Conservation (phyloP, 2,888 invertebrate species). For the Sisyra terminalis region DNA sequence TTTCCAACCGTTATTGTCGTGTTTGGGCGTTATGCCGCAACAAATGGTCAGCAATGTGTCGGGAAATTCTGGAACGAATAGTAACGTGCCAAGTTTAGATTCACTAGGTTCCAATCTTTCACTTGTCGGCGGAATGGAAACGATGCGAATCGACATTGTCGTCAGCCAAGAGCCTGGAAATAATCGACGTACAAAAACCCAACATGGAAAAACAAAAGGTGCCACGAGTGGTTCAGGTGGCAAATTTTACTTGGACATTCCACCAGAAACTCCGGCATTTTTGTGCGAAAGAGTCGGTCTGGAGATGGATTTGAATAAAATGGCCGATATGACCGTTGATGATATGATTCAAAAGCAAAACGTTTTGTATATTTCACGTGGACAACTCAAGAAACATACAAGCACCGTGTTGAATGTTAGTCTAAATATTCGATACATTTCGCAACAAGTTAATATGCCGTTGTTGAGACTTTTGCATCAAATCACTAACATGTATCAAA, state of each 20-base stretch:
- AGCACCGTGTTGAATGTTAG: conserved; percentile 86
- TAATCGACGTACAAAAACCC: conserved; percentile 1
- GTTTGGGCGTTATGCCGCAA: conserved; percentile 80
- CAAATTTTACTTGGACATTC: conserved; percentile 32
- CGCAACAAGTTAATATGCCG: conserved; percentile 95
- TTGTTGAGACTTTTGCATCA: conserved; percentile 81
- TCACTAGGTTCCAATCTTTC: conserved; percentile 79
- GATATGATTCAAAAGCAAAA: conserved; percentile 70
- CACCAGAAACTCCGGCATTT: conserved; percentile 72
- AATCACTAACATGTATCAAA: conserved; percentile 95
- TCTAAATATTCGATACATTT: conserved; percentile 73
- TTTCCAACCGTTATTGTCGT: conserved; percentile 79
- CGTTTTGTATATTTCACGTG: conserved; percentile 71
- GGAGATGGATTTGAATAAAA: conserved; percentile 76
- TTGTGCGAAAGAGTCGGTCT: conserved; percentile 82
- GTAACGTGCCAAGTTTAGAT: conserved; percentile 55
- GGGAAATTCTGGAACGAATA: conserved; percentile 27
- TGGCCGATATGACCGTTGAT: conserved; percentile 77
- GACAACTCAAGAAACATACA: conserved; percentile 78
- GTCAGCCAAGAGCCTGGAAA: conserved; percentile 65
- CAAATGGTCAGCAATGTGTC: conserved; percentile 40
- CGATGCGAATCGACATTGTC: conserved; percentile 84
- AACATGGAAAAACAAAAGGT: conserved; percentile 25
- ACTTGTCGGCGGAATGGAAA: conserved; percentile 68
- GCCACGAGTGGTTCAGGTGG: conserved; percentile 5